These are phyloP conservation scores for Xiphophorus birchmanni DNA, from an alignment of 2,797 vertebrate genomes.

Conservation along the genomic window DNA sequence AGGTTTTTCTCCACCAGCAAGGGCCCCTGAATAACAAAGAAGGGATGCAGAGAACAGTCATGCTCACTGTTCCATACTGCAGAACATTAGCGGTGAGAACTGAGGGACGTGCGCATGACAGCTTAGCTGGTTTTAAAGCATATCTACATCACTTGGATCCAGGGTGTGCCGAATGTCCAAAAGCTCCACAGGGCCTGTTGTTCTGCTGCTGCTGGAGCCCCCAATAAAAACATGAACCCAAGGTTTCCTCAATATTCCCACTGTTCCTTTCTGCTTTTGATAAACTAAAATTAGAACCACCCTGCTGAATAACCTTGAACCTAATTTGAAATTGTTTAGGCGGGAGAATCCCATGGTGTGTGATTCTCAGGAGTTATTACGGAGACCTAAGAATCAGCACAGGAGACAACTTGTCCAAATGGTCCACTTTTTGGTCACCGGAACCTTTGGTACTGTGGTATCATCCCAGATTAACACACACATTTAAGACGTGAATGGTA, in stretches of 20 bases:
- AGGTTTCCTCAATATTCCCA: slow-evolving; percentile 14
- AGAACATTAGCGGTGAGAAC: slow-evolving; percentile 42
- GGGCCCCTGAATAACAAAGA: slow-evolving; percentile 40
- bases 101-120: slow-evolving; percentile 44
- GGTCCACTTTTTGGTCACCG: not conserved
- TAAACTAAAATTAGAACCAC: not conserved
- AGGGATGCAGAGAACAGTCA: slow-evolving; percentile 29
- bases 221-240: slow-evolving; percentile 32
- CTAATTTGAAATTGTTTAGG: slow-evolving; percentile 16
- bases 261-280: not conserved
- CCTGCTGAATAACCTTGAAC: slow-evolving; percentile 44
- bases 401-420: not conserved
- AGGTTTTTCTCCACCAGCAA: slow-evolving; percentile 33
- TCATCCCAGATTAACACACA: not conserved
- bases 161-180: slow-evolving; percentile 31
- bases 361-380: slow-evolving; percentile 30
- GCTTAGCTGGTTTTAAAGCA: slow-evolving; percentile 17
- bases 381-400: slow-evolving; percentile 10
- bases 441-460: not conserved
- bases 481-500: not conserved
- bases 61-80: slow-evolving; percentile 55
- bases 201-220: slow-evolving; percentile 44
- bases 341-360: slow-evolving; percentile 18
- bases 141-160: slow-evolving; percentile 28
- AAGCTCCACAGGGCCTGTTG: slow-evolving; percentile 34